Evolutionary conservation across 2,888 invertebrate genomes (phyloP), one percentile per base, ranked within the genome.

Genomic region (Altica lythri): DNA sequence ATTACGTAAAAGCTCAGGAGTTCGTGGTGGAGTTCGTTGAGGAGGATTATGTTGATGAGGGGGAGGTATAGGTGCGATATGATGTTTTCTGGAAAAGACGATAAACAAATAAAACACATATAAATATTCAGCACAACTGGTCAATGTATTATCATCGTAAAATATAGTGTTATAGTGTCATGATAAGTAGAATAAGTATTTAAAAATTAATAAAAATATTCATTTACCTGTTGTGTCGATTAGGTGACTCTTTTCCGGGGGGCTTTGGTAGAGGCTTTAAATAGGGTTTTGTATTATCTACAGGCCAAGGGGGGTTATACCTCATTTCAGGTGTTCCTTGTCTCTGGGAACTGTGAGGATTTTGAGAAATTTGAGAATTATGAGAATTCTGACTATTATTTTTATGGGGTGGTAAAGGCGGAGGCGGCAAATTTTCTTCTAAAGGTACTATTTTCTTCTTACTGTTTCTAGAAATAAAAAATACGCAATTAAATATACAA

Each of bases 261-360:
- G 82, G 76, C 70, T 81, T 82, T 32, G 82, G 82, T 64, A 83
- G 70, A 25, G 82, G 82, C 69, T 83, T 83, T 69, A 82, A 74
- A 65, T 83, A 83, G 13, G 80, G 80, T 66, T 77, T 77, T 18
- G 72, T 63, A 46, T 67, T 71, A 48, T 72, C 71, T 8, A 63
- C 53, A 6, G 86, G 85, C 85, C 85, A 85, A 0, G 85, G 86
- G 1, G 85, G 83, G 2, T 83, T 83, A 48, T 80, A 80, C 62
- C 74, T 74, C 68, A 71, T 69, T 52, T 74, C 74, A 35, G 68
- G 72, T 13, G 61, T 57, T 10, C 42, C 55, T 32, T 61, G 64
- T 63, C 62, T 62, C 48, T 57, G 66, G 35, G 52, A 47, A n/a
- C 18, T 38, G 18, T 38, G 38, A 35, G 35, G 16, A 3, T 9